Evolutionary conservation across 1,140 invertebrate genomes (phyloP).

Genomic region (Drosophila bocki): DNA sequence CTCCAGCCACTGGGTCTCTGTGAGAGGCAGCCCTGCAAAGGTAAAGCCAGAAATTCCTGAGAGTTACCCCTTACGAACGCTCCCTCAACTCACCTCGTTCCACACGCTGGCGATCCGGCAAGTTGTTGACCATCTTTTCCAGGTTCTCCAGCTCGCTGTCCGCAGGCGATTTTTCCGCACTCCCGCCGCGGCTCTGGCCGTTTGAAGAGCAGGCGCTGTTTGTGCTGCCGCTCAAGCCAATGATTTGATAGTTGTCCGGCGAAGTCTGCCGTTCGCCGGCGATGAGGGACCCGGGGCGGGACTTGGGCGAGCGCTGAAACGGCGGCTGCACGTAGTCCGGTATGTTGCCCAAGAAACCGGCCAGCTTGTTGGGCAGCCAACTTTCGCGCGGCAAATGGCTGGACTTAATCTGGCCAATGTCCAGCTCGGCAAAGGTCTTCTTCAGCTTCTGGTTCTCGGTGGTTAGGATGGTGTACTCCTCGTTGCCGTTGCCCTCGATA

Average conservation of each 20-base stretch:
- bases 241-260: constrained; percentile 78
- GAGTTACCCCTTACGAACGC: too few relatives aligned
- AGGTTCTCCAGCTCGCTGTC: constrained; percentile 79
- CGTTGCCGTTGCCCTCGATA: constrained; percentile 61
- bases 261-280: constrained; percentile 65
- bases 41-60: neutral
- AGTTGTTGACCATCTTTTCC: constrained; percentile 75
- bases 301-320: constrained; percentile 90
- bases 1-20: constrained; percentile 91
- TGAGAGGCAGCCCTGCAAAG: constrained; percentile 87
- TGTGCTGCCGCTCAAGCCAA: constrained; percentile 68
- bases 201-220: constrained; percentile 70
- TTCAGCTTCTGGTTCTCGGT: constrained; percentile 88
- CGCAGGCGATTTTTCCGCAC: constrained; percentile 74
- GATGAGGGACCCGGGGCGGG: constrained; percentile 86
- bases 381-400: constrained; percentile 59
- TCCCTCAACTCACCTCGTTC: constrained; percentile 49
- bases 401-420: constrained; percentile 86
- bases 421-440: constrained; percentile 93
- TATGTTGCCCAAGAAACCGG: constrained; percentile 71
- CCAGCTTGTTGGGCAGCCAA: constrained; percentile 80
- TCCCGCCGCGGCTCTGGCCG: constrained; percentile 69
- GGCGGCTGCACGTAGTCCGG: constrained; percentile 78
- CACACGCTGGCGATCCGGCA: constrained; percentile 70
- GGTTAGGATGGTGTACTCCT: constrained; percentile 72